phyloP scores from a whole-genome alignment of 2,113 vertebrate species.

The Boulengeromyrus knoepffleri region DNA sequence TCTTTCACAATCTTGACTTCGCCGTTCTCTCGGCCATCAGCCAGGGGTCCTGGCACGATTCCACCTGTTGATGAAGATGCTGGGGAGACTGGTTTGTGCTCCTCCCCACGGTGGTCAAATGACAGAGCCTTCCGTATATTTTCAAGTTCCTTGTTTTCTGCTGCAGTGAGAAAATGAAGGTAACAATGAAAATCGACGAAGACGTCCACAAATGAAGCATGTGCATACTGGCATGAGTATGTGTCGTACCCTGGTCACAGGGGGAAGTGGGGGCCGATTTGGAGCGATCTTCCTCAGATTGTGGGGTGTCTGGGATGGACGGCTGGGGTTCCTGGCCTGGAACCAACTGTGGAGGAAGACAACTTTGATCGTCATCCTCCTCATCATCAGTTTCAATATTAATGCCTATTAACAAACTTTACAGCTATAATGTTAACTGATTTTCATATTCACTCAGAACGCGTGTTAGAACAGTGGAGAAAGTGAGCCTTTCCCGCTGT shows the following conservation, averaged over 20 bases:
- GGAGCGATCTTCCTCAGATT: constrained; percentile 78
- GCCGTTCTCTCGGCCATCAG: constrained; percentile 70
- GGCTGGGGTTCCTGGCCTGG: constrained; percentile 75
- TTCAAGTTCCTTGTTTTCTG: constrained; percentile 90
- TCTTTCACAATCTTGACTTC: constrained; percentile 72
- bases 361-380: constrained; percentile 9
- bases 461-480: neutral
- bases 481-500: neutral
- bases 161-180: constrained; percentile 43
- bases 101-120: constrained; percentile 82
- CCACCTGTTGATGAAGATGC: constrained; percentile 52
- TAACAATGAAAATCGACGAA: neutral
- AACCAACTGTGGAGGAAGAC: constrained; percentile 64
- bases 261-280: constrained; percentile 92
- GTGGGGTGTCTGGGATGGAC: constrained; percentile 61
- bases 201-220: neutral
- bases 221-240: neutral
- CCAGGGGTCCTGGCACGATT: constrained; percentile 38
- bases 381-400: neutral
- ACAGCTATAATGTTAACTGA: neutral
- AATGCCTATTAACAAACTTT: neutral
- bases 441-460: neutral
- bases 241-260: constrained; percentile 79
- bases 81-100: constrained; percentile 58
- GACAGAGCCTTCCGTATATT: constrained; percentile 91